Percentiles rank a stretch among this genome's conserved stretches.
phyloP scores from a whole-genome alignment of 2,113 vertebrate species.

The Pollimyrus isidori region DNA sequence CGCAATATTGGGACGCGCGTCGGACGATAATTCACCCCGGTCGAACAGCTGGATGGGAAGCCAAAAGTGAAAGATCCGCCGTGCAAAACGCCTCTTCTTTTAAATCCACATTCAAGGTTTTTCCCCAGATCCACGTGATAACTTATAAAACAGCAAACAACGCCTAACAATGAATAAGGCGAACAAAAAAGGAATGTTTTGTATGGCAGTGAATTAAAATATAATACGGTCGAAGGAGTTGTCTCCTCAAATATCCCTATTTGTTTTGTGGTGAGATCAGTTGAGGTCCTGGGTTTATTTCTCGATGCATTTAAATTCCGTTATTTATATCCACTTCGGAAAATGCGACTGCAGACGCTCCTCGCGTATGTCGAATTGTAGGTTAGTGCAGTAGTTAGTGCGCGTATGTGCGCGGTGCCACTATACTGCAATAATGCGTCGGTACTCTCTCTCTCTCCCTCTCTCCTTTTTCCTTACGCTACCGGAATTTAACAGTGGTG shows the following conservation, averaged over 20 bases:
- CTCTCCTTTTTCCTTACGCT: constrained; percentile 6
- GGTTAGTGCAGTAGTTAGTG: constrained; percentile 35
- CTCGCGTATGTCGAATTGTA: constrained; percentile 12
- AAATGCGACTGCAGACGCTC: neutral
- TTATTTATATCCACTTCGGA: constrained; percentile 12
- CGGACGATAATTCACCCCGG: constrained; percentile 38
- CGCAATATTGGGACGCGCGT: constrained; percentile 42
- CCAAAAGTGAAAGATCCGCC: neutral
- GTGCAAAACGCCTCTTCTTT: neutral
- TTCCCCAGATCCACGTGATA: neutral
- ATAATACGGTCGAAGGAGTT: neutral
- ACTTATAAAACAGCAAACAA: neutral
- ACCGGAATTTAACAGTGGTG: constrained; percentile 56
- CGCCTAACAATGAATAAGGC: neutral
- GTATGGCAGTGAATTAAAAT: neutral
- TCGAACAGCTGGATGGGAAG: constrained; percentile 13
- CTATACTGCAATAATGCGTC: constrained; percentile 65
- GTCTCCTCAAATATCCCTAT: neutral
- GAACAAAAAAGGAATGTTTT: neutral
- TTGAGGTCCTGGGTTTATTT: neutral
- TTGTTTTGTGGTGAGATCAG: neutral
- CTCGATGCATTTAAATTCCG: neutral
- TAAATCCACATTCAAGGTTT: constrained; percentile 5
- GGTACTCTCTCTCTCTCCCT: constrained; percentile 32
- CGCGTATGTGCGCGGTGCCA: constrained; percentile 33